phyloP scores from a whole-genome alignment of 1,140 invertebrate species.

The Aphidius ervi region DNA sequence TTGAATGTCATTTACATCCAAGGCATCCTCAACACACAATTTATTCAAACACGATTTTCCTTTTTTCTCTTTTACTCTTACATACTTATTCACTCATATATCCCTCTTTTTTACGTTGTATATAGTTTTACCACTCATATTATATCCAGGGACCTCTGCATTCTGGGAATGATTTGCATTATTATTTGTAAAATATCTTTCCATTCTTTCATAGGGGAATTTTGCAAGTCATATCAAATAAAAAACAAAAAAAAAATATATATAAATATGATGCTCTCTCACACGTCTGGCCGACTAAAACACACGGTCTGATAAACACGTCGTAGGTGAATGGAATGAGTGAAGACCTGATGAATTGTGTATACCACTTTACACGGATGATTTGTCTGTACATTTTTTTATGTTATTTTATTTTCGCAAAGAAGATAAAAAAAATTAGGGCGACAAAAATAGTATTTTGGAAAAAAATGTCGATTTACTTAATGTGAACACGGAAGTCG shows the following conservation, averaged over 20 bases:
- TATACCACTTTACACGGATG: conserved; percentile 23
- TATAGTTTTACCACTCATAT: neutral
- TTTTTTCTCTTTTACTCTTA: conserved; percentile 1
- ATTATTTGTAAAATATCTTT: conserved; percentile 30
- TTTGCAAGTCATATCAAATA: conserved; percentile 30
- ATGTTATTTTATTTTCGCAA: neutral
- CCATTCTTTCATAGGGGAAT: conserved; percentile 22
- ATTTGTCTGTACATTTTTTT: conserved; percentile 7
- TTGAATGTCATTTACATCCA: conserved; percentile 44
- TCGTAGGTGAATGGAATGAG: conserved; percentile 12
- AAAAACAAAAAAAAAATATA: neutral
- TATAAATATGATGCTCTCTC: conserved; percentile 11
- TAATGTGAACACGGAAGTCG: conserved; percentile 16
- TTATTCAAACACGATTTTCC: conserved; percentile 34
- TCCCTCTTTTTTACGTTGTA: no score
- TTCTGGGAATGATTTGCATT: conserved; percentile 43
- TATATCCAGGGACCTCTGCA: neutral
- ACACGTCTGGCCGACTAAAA: neutral
- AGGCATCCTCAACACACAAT: conserved; percentile 37
- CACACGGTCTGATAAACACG: conserved; percentile 12
- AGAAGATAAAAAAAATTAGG: conserved; percentile 10
- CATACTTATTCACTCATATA: neutral
- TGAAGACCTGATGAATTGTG: conserved; percentile 25
- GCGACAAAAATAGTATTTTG: neutral
- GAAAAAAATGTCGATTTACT: conserved; percentile 1